Evolutionary conservation across 2,888 invertebrate species (phyloP).

Genomic region (Colletes collaris): DNA sequence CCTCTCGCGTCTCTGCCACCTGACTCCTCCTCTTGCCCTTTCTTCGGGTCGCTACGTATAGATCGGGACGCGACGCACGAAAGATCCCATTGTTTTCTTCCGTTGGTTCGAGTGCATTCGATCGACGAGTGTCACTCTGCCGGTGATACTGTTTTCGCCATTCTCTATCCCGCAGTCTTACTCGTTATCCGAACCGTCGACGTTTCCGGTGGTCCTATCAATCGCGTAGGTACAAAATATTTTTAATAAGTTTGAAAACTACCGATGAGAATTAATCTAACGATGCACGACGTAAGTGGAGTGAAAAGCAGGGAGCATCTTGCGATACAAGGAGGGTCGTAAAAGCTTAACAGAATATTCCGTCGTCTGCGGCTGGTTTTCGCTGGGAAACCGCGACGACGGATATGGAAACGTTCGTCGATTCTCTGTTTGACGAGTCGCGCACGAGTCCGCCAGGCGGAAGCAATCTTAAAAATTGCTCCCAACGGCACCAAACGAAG

Average conservation of each 20-base stretch:
- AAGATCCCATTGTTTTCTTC: conserved; percentile 64
- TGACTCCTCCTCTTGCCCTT: conserved; percentile 50
- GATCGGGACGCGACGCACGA: conserved; percentile 48
- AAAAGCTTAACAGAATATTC: conserved; percentile 31
- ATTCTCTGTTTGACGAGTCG: conserved; percentile 45
- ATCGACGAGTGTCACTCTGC: conserved; percentile 26
- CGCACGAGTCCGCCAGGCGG: conserved; percentile 52
- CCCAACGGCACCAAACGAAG: conserved; percentile 60
- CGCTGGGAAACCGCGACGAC: conserved; percentile 6
- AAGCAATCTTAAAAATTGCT: conserved; percentile 79
- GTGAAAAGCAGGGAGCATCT: background rate
- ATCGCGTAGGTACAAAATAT: background rate
- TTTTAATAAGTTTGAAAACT: too few relatives aligned
- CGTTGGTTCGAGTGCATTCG: conserved; percentile 30
- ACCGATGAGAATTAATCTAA: too few relatives aligned
- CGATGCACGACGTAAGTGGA: too few relatives aligned
- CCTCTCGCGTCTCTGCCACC: conserved; percentile 59
- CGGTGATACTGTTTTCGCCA: conserved; percentile 6
- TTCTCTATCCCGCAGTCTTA: conserved; percentile 12
- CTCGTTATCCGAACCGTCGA: conserved; percentile 35
- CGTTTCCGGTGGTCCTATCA: too few relatives aligned
- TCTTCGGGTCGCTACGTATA: conserved; percentile 44
- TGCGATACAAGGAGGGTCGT: background rate
- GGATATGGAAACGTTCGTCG: conserved; percentile 50
- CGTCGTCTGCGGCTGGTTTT: background rate